Base-by-base conservation (phyloP, 2,888 invertebrate genomes). In the Sturmia bella region DNA sequence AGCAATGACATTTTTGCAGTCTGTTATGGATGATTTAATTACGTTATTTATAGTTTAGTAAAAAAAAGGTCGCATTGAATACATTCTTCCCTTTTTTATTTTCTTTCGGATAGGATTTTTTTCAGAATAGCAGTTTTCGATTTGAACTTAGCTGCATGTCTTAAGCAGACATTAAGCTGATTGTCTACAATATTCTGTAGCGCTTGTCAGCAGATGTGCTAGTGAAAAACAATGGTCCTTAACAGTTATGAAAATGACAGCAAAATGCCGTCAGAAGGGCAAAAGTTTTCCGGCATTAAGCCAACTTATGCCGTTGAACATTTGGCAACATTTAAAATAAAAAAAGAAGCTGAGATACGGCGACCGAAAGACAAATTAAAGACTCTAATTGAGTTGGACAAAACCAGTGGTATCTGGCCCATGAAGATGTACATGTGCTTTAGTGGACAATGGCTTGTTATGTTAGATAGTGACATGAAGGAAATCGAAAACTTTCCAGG, bases 401-500 rank as follows among this genome's bases (percentile, higher is more conserved):
- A 97, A 90, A 95, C 95, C 56, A 97, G 96, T 90, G 99, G 99
- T 82, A 98, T 99, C 90, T 99, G 99, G 98, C 98, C 99, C 78
- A 98, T 98, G 91, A 98, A 97, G 90, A 98, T 98, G 97, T 96
- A 96, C 88, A 92, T 98, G 84, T 94, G 96, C 86, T 92, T 98
- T 84, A 97, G 96, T 88, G 94, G 95, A 57, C 95, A 96, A 87
- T 96, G 96, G 95, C 95, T 98, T 74, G 93, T 97, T 66, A 96
- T 98, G 85, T 96, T 98, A 93, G 98, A 98, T 89, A 96, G 95
- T 88, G 98, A 98, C 89, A 97, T 97, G 92, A 97, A 96, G 84
- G 95, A 98, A 86, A 98, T 99, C 93, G 99, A 99, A 92, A 94
- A 97, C 86, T 99, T 99, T 91, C 98, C 98, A 0, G 95, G 97